phyloP scores from a whole-genome alignment of 2,888 invertebrate species.

The Athalia rosae region DNA sequence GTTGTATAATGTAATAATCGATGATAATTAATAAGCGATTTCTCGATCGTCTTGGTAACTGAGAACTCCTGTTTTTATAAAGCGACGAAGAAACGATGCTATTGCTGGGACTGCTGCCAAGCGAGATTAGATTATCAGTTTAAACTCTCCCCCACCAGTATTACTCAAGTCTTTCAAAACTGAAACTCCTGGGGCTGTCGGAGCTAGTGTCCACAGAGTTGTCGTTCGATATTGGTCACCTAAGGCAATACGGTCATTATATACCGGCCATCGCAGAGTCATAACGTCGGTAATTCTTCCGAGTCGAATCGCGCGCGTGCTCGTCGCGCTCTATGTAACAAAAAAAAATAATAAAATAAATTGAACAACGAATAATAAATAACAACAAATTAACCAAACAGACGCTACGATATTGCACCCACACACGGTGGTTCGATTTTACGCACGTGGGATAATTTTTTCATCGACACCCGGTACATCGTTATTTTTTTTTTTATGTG shows the following conservation, averaged over 20 bases:
- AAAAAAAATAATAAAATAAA: no score
- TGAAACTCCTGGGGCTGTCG: constrained; percentile 63
- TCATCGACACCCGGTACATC: no score
- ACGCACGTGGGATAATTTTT: no score
- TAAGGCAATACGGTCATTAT: constrained; percentile 23
- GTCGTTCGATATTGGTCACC: constrained; percentile 47
- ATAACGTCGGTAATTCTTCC: no score
- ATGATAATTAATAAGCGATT: constrained; percentile 20
- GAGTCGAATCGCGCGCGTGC: no score
- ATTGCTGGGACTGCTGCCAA: constrained; percentile 35
- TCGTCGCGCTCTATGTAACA: no score
- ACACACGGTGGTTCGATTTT: no score
- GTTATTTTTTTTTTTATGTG: no score
- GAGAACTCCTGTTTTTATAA: constrained; percentile 17
- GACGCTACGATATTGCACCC: no score
- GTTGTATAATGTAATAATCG: no score
- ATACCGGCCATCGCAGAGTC: not conserved
- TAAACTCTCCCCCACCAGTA: constrained; percentile 52
- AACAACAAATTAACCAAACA: no score
- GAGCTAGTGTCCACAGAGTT: constrained; percentile 59
- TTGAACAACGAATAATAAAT: no score
- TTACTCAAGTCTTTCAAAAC: constrained; percentile 63
- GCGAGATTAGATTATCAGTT: constrained; percentile 64
- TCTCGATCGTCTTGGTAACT: not conserved
- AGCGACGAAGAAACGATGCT: not conserved